A percentile compares a stretch with the other conserved stretches of the same genome.
Evolutionary conservation across 2,888 invertebrate species (phyloP).

Genomic region (Coenonympha arcania): DNA sequence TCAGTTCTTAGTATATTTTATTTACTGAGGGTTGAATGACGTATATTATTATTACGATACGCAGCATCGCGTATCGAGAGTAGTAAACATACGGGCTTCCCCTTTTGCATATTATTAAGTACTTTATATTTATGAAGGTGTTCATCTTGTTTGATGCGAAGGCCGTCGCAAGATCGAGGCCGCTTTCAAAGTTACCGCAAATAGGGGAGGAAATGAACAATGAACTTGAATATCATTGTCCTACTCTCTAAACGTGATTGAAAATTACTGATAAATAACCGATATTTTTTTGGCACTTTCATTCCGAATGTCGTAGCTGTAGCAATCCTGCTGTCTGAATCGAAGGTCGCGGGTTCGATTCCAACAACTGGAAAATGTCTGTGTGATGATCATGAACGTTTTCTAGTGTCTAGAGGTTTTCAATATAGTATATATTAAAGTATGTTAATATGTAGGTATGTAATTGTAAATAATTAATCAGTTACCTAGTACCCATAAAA

Average conservation of each 20-base stretch:
- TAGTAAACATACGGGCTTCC: not conserved
- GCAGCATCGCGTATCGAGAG: not conserved
- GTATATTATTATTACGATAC: not conserved
- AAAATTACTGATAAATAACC: no score
- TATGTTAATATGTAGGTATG: no score
- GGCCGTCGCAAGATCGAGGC: conserved; percentile 27
- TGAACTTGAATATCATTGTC: conserved; percentile 1
- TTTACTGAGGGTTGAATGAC: not conserved
- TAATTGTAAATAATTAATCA: no score
- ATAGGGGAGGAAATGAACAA: conserved; percentile 3
- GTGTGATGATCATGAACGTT: no score
- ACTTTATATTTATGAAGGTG: conserved; percentile 20
- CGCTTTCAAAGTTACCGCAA: not conserved
- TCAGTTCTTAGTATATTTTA: not conserved
- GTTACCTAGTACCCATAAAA: no score
- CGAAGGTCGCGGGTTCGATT: no score
- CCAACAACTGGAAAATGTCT: no score
- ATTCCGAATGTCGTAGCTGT: no score
- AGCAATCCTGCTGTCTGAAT: no score
- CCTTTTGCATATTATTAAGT: conserved; percentile 19
- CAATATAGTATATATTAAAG: no score
- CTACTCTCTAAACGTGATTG: not conserved
- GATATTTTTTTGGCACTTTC: not conserved
- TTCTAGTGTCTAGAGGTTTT: no score
- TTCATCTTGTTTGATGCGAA: conserved; percentile 22